phyloP scores from a whole-genome alignment of 2,888 invertebrate species.

The Apamea sordens region DNA sequence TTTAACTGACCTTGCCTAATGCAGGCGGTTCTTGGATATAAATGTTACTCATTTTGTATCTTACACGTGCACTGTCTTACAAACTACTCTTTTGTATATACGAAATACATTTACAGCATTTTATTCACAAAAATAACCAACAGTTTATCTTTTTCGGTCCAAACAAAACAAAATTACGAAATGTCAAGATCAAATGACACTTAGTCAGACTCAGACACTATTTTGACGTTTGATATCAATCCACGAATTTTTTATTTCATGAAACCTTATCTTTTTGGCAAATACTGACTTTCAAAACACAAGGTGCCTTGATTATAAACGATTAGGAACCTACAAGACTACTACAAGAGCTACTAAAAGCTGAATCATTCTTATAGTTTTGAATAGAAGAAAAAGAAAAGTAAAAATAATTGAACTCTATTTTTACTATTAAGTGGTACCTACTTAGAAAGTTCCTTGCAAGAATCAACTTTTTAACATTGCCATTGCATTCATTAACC shows the following conservation, averaged over 20 bases:
- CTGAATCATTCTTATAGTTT: neutral
- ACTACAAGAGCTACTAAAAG: neutral
- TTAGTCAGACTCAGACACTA: too few relatives aligned
- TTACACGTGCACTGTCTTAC: constrained; percentile 30
- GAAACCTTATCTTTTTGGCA: constrained; percentile 24
- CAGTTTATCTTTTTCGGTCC: neutral
- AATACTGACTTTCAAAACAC: too few relatives aligned
- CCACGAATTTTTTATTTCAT: neutral
- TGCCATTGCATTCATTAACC: neutral
- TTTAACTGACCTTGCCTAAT: constrained; percentile 94
- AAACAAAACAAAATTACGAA: constrained; percentile 42
- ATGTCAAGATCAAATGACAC: constrained; percentile 47
- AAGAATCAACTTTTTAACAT: neutral
- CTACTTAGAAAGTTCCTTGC: neutral
- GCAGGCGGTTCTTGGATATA: constrained; percentile 99
- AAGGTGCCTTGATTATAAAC: neutral
- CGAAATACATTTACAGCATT: constrained; percentile 39
- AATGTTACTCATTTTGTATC: constrained; percentile 97
- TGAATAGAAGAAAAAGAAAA: too few relatives aligned
- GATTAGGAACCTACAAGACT: neutral
- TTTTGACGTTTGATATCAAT: constrained; percentile 13
- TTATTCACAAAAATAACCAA: constrained; percentile 9
- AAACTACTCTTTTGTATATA: constrained; percentile 6
- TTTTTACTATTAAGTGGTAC: too few relatives aligned
- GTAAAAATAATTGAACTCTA: neutral